Percentiles rank a stretch among this genome's conserved stretches.
phyloP scores from a whole-genome alignment of 2,113 vertebrate genomes.

The Dissostichus mawsoni region DNA sequence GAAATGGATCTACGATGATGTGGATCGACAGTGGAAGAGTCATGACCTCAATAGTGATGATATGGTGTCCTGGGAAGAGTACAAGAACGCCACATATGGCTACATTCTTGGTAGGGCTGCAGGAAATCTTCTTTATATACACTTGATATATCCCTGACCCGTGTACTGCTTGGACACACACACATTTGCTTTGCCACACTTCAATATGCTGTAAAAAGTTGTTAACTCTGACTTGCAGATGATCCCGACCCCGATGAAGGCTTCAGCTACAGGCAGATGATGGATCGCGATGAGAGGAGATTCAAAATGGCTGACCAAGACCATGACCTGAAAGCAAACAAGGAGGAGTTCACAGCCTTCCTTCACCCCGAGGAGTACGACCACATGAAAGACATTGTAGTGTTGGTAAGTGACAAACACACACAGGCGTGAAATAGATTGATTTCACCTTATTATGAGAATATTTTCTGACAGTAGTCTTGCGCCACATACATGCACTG shows the following conservation, averaged over 20 bases:
- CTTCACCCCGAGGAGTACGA: slow-evolving; percentile 97
- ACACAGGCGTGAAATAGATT: slow-evolving; percentile 1
- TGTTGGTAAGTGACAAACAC: slow-evolving; percentile 85
- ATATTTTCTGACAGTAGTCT: no score
- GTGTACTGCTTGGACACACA: background rate
- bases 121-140: background rate
- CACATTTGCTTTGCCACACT: background rate
- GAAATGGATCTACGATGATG: slow-evolving; percentile 97
- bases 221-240: slow-evolving; percentile 81
- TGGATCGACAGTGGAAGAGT: slow-evolving; percentile 96
- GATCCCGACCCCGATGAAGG: slow-evolving; percentile 94
- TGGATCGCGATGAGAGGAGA: slow-evolving; percentile 94
- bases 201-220: slow-evolving; percentile 3
- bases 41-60: slow-evolving; percentile 95
- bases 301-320: slow-evolving; percentile 95
- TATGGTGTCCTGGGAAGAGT: slow-evolving; percentile 96
- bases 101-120: slow-evolving; percentile 91
- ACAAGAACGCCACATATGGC: slow-evolving; percentile 98
- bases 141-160: background rate
- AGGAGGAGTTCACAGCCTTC: slow-evolving; percentile 98
- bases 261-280: slow-evolving; percentile 98
- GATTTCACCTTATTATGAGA: no score
- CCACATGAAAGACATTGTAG: slow-evolving; percentile 98
- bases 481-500: no score
- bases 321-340: slow-evolving; percentile 90